Evolutionary conservation across 2,888 invertebrate species (phyloP).

Genomic region (Drosophila multiciliata): DNA sequence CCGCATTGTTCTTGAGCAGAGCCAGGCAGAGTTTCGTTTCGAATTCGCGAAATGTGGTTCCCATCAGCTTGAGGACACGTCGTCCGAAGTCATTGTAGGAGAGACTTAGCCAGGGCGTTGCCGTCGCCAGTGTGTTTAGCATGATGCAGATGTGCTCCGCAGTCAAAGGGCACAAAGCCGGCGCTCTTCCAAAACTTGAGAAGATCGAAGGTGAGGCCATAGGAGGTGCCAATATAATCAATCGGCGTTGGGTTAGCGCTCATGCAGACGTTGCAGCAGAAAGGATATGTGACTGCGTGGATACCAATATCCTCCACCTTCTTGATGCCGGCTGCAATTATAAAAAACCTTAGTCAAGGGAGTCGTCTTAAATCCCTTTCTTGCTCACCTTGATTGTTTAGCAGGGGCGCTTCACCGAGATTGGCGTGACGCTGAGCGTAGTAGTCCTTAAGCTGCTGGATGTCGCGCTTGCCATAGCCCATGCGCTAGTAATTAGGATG

Average conservation of each 20-base stretch:
- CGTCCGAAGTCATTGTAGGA: slow-evolving; percentile 95
- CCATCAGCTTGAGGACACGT: slow-evolving; percentile 91
- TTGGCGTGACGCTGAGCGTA: slow-evolving; percentile 93
- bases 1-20: slow-evolving; percentile 87
- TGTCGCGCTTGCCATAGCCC: slow-evolving; percentile 97
- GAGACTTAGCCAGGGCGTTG: slow-evolving; percentile 89
- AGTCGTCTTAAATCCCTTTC: too few species aligned
- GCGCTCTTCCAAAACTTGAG: slow-evolving; percentile 95
- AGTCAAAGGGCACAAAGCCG: too few species aligned
- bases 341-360: too few species aligned
- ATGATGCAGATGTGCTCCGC: slow-evolving; percentile 99
- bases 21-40: slow-evolving; percentile 90
- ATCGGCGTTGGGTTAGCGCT: slow-evolving; percentile 92
- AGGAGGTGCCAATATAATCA: slow-evolving; percentile 98
- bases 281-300: slow-evolving; percentile 95
- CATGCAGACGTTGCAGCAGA: slow-evolving; percentile 92
- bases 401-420: slow-evolving; percentile 87
- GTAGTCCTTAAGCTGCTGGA: slow-evolving; percentile 94
- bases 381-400: slow-evolving; percentile 49
- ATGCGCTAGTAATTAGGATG: slow-evolving; percentile 99
- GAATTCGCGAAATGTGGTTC: slow-evolving; percentile 91
- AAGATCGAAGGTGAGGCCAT: slow-evolving; percentile 94
- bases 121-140: slow-evolving; percentile 89
- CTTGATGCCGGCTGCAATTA: slow-evolving; percentile 84
- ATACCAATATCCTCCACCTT: slow-evolving; percentile 87